Base-by-base conservation (phyloP, 2,113 vertebrate species). In the Anoura caudifer region DNA sequence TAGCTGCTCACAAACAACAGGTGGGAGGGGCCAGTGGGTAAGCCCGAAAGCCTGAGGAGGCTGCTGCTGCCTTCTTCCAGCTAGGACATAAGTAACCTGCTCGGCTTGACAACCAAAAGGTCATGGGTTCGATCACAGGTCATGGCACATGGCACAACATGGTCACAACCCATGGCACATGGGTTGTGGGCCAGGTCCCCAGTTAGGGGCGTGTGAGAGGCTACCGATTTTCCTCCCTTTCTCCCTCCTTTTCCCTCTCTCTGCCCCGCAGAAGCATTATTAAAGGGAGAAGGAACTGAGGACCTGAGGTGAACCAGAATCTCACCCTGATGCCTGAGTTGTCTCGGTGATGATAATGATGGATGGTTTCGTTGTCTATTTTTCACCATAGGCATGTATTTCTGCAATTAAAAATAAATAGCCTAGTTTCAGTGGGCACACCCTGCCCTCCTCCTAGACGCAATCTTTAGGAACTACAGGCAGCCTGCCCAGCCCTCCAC, bases 371-470 rank as follows among this genome's bases (percentile, higher is more conserved):
- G 8, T 56, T 94, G n/a, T 61, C 33, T 73, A 17, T 87, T 91
- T 61, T 92, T 72, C 70, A 92, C 12, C 2, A 0, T 75, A 45
- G 63, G 24, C 83, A 63, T 54, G 61, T 76, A 54, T 92, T 94
- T 94, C 76, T 88, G n/a, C 45, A 79, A 92, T 9, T 72, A 43
- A 92, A 95, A 96, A 86, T 63, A 65, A 83, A 63, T 16, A 89
- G 43, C n/a, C 70, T 84, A 36, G 54, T 59, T 93, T 83, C 45
- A 73, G 17, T 14, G 61, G 31, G 43, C 56, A 82, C 5, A 1
- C 77, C 70, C n/a, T 22, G 76, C 19, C 33, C 50, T 16, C 4
- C 26, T 7, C 41, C 36, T 52, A 75, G 56, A 43, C 4, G 0
- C 26, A 50, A 31, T 33, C 45, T 52, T 63, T 41, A 28, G 54